Evolutionary conservation across 2,797 vertebrate genomes (phyloP), one percentile per base, ranked within the genome.

Genomic region (Muscicapa striata): DNA sequence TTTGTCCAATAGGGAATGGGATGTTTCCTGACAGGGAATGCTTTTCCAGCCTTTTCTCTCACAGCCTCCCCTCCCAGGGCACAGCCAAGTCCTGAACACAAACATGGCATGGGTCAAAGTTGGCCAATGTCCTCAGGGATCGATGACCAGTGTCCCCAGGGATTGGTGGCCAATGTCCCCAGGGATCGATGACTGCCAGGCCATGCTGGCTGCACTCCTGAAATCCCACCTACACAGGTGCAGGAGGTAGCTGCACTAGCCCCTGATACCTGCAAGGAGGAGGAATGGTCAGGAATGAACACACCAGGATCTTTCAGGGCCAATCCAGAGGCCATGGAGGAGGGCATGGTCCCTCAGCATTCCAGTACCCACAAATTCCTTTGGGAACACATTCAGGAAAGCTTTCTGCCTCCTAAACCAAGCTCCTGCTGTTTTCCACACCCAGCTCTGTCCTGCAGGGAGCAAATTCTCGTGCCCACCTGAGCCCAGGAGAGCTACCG

Each of bases 171-270:
- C 76, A n/a, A 1, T 57, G 62, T 48, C 76, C 76, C 43, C 76
- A 29, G 78, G 45, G 84, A 40, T 43, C 59, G 0, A 9, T 59
- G 46, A 40, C 52, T 17, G 8, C 49, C 5, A 1, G 61, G 41
- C 34, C 4, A 0, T 0, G 4, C 38, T 4, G 8, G 46, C 29
- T 32, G 58, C 8, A 0, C 36, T 58, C 54, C 20, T 8, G 1
- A 82, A 43, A 49, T 23, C 70, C 46, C 49, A 38, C 24, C 54
- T 24, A 13, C 12, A 2, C 11, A 30, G 69, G 32, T 7, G 9
- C 41, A 21, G 46, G n/a, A 48, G 61, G 72, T 4, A 6, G 38
- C 59, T 61, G n/a, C 55, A 6, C 29, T 13, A 38, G 4, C n/a
- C 48, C 29, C 43, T 6, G 13, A 10, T 36, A 20, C 54, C 48